Percentiles rank a stretch among this genome's conserved stretches.
phyloP scores from a whole-genome alignment of 2,113 vertebrate species.

The Chrysochloris asiatica region DNA sequence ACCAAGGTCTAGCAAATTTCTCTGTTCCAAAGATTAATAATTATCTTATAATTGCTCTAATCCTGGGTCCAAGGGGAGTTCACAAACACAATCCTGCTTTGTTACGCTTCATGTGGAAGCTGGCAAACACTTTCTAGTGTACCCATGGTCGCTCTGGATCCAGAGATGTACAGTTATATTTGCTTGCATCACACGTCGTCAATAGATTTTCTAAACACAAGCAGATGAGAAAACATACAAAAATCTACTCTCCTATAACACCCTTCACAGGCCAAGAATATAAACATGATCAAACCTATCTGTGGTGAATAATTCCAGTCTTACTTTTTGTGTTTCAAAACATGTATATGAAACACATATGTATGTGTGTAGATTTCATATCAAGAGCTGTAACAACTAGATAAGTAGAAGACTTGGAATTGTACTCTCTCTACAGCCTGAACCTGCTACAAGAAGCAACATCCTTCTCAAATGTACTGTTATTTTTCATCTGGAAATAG shows the following conservation, averaged over 20 bases:
- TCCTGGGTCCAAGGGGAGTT: neutral
- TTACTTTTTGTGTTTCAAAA: neutral
- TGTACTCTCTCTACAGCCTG: neutral
- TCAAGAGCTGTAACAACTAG: too few species aligned
- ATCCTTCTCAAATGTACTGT: neutral
- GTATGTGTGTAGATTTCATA: too few species aligned
- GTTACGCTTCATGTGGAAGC: neutral
- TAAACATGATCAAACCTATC: neutral
- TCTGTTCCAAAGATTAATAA: neutral
- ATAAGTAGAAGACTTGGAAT: neutral
- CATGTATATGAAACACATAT: neutral
- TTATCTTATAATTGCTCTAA: neutral
- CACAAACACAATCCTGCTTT: neutral
- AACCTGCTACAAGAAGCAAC: neutral
- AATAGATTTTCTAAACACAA: neutral
- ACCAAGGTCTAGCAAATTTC: neutral
- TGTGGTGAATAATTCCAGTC: neutral
- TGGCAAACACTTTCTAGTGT: neutral
- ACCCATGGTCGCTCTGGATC: neutral
- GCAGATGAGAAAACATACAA: neutral
- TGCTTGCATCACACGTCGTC: neutral
- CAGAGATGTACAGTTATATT: rapidly evolving
- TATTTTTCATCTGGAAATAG: slow-evolving; percentile 46
- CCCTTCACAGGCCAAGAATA: neutral
- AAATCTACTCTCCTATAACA: neutral